Evolutionary conservation across 2,113 vertebrate species (phyloP).

Genomic region (Scopus umbretta): DNA sequence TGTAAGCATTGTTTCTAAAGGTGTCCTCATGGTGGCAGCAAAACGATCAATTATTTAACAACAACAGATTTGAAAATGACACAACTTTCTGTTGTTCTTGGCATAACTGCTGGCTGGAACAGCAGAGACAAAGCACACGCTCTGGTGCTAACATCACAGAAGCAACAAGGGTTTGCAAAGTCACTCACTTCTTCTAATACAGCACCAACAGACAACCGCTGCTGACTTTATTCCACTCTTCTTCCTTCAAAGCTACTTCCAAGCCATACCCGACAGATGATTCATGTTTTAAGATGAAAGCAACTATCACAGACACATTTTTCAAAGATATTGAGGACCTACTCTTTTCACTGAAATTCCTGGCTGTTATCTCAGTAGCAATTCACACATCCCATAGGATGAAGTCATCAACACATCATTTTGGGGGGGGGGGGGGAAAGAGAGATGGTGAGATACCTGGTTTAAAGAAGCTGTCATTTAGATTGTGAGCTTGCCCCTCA

Average conservation of each 20-base stretch:
- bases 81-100: not conserved
- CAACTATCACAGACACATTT: not conserved
- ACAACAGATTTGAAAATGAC: not conserved
- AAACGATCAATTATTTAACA: slow-evolving; percentile 20
- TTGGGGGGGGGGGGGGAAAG: too few species aligned
- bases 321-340: not conserved
- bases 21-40: slow-evolving; percentile 28
- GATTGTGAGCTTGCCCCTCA: not conserved
- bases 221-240: not conserved
- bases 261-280: not conserved
- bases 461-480: not conserved
- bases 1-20: not conserved
- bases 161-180: not conserved
- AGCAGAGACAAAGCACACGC: not conserved
- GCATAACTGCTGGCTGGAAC: not conserved
- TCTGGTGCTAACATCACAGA: not conserved
- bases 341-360: not conserved
- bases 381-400: not conserved
- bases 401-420: not conserved
- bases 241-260: not conserved
- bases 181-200: not conserved
- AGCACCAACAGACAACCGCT: not conserved
- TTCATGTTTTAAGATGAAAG: not conserved
- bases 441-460: not conserved
- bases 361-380: not conserved